Base-by-base conservation (phyloP, 2,797 vertebrate genomes). In the Eulemur albifrons region DNA sequence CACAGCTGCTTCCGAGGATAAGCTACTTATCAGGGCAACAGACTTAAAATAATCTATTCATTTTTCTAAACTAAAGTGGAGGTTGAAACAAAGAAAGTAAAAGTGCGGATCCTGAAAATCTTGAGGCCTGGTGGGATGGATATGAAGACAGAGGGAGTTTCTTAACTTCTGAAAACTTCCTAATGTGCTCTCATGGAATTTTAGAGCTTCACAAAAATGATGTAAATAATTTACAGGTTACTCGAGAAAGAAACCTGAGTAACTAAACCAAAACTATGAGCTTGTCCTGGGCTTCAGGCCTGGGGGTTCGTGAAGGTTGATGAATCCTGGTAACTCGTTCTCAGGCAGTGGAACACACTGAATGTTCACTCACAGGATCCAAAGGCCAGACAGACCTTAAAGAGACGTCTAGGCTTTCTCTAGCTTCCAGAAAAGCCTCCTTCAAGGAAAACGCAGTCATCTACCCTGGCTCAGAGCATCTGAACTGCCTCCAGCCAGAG, bases 11-110 rank as follows among this genome's bases (percentile, higher is more conserved):
- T 59, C 82, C 90, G 7, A 0, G 8, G 92, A 67, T 52, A 83
- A 96, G 57, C n/a, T 90, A 73, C 75, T 94, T 77, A 38, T 72
- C 84, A 90, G 88, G 63, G 82, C 48, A 85, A 85, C 3, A 96
- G 54, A 86, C 65, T 84, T 69, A 92, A 67, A 11, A 75, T 77
- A 3, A 79, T 50, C 30, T 63, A 32, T 40, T 97, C 69, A 94
- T 85, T 87, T 93, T 72, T 90, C 50, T 79, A 83, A 94, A 95
- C 30, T 67, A 86, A 57, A 18, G 48, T 40, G 75, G 77, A 65
- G 9, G 73, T 30, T n/a, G 50, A 96, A 92, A 87, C 61, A 93
- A 70, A 90, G 89, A 89, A 88, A 54, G 52, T 32, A 86, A n/a
- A 23, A 52, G 20, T 5, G 32, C 17, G 5, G 21, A 65, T 30